Conservation (phyloP, 2,113 vertebrate genomes). For the Holacanthus passer region DNA sequence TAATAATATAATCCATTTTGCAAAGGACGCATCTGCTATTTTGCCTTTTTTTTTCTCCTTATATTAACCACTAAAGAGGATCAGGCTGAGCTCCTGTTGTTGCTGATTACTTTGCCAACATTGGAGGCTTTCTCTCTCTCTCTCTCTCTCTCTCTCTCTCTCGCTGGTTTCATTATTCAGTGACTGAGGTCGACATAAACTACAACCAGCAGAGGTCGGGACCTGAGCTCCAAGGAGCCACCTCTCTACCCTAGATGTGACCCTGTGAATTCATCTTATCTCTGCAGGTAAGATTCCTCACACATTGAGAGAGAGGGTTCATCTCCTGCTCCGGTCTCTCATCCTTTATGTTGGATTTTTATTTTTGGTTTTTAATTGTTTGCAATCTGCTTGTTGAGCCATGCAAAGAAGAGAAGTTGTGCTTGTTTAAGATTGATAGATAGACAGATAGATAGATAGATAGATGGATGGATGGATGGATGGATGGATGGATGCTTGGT, state of each 20-base stretch:
- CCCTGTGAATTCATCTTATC: conserved; percentile 78
- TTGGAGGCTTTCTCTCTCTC: conserved; percentile 2
- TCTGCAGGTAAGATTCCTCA: conserved; percentile 82
- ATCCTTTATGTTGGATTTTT: neutral
- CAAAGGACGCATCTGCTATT: conserved; percentile 9
- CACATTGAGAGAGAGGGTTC: neutral
- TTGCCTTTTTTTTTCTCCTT: neutral
- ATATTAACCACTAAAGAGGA: conserved; percentile 12
- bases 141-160: too few species aligned
- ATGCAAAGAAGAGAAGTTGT: conserved; percentile 26
- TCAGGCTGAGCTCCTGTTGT: conserved; percentile 19
- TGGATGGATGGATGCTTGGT: too few species aligned
- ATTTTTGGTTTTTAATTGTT: neutral
- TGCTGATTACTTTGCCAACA: conserved; percentile 15
- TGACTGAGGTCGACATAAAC: conserved; percentile 51
- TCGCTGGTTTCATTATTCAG: conserved; percentile 13
- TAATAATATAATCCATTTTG: conserved; percentile 1
- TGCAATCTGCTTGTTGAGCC: conserved; percentile 17
- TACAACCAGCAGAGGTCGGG: conserved; percentile 58
- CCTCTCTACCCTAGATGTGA: conserved; percentile 75
- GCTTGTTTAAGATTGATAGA: neutral
- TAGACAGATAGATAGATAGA: conserved; percentile 18
- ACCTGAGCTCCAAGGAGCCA: conserved; percentile 66
- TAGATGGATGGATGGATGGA: conserved; percentile 8
- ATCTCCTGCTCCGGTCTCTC: neutral